phyloP scores from a whole-genome alignment of 2,113 vertebrate genomes.

The Australoheros scitulus region DNA sequence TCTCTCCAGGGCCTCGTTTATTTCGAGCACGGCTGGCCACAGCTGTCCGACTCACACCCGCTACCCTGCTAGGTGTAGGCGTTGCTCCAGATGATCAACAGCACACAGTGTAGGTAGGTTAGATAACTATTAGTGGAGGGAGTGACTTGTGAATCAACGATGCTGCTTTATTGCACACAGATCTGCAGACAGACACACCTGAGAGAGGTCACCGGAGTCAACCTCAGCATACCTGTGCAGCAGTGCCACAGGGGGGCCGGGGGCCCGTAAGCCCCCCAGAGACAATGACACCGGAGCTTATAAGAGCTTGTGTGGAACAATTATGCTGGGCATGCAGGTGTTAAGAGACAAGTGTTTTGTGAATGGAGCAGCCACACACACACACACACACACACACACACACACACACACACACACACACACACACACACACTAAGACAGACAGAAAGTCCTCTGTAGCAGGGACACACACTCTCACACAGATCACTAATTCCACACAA shows the following conservation, averaged over 20 bases:
- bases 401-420: slow-evolving; percentile 81
- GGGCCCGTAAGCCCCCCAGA: slow-evolving; percentile 70
- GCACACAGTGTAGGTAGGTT: slow-evolving; percentile 19
- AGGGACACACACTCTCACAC: slow-evolving; percentile 81
- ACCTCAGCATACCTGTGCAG: slow-evolving; percentile 54
- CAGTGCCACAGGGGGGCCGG: slow-evolving; percentile 59
- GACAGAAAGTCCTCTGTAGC: slow-evolving; percentile 49
- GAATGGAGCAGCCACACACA: slow-evolving; percentile 45
- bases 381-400: slow-evolving; percentile 23
- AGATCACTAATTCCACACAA: slow-evolving; percentile 82
- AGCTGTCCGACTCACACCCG: slow-evolving; percentile 82
- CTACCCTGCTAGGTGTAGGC: slow-evolving; percentile 75
- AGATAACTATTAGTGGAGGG: slow-evolving; percentile 8
- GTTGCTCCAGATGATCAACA: slow-evolving; percentile 51
- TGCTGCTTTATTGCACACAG: slow-evolving; percentile 7
- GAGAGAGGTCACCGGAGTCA: slow-evolving; percentile 60
- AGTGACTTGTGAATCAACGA: slow-evolving; percentile 19
- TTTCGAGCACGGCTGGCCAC: slow-evolving; percentile 83
- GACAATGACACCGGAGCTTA: slow-evolving; percentile 73
- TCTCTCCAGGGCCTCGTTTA: slow-evolving; percentile 86
- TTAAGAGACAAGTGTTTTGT: slow-evolving; percentile 70
- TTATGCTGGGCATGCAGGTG: slow-evolving; percentile 66
- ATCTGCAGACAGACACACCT: slow-evolving; percentile 53
- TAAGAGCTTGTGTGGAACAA: slow-evolving; percentile 68
- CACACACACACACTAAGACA: slow-evolving; percentile 40